A percentile compares a stretch with the other conserved stretches of the same genome.
phyloP scores from a whole-genome alignment of 2,888 invertebrate species.

The Apoda limacodes region DNA sequence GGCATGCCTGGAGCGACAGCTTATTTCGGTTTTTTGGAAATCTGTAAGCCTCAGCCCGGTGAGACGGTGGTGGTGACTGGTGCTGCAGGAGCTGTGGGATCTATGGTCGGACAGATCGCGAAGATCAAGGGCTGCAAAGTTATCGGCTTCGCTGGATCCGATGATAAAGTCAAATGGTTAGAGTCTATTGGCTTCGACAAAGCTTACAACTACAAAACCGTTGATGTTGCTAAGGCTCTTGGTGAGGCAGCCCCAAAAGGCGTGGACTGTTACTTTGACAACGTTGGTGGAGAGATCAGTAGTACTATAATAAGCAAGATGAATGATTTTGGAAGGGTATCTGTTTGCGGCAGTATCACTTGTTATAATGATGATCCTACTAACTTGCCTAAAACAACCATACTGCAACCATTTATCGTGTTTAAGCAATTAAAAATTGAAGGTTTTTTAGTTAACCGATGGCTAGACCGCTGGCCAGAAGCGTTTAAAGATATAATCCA shows the following conservation, averaged over 20 bases:
- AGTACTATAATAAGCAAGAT: constrained; percentile 62
- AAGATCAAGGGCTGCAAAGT: constrained; percentile 54
- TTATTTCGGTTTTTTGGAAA: constrained; percentile 72
- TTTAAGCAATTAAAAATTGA: constrained; percentile 65
- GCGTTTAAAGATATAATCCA: constrained; percentile 53
- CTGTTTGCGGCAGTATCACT: constrained; percentile 10
- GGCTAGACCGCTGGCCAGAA: constrained; percentile 57
- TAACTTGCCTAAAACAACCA: constrained; percentile 16
- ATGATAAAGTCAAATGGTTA: constrained; percentile 72
- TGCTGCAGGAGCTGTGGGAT: constrained; percentile 77
- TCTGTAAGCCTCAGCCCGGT: constrained; percentile 71
- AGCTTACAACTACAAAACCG: constrained; percentile 74
- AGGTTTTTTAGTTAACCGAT: constrained; percentile 59
- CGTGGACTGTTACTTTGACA: too few relatives aligned
- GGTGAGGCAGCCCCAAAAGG: constrained; percentile 69
- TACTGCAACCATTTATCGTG: constrained; percentile 56
- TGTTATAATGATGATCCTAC: constrained; percentile 8
- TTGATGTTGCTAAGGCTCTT: constrained; percentile 46
- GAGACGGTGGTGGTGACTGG: constrained; percentile 73
- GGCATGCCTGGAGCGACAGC: constrained; percentile 76
- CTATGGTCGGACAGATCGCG: constrained; percentile 74
- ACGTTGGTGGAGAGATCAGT: constrained; percentile 73
- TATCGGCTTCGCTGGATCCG: constrained; percentile 65
- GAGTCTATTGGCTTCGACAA: too few relatives aligned
- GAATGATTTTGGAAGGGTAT: constrained; percentile 48